Evolutionary conservation across 2,797 vertebrate species (phyloP).

Genomic region (Premnoplex brunnescens): DNA sequence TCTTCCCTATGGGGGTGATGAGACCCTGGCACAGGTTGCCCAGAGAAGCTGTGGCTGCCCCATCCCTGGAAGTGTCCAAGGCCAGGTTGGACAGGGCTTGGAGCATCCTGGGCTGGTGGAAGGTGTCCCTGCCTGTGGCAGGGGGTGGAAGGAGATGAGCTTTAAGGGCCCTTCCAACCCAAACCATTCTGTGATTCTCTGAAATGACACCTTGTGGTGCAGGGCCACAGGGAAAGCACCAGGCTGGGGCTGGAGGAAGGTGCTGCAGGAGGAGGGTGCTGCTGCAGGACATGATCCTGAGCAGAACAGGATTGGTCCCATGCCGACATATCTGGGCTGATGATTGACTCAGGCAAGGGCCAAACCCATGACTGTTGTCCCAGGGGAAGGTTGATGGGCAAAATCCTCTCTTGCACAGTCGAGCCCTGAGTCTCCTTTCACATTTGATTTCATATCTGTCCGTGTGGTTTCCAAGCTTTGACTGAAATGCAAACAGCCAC

Average conservation of each 20-base stretch:
- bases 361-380: not conserved
- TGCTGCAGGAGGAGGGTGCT: not conserved
- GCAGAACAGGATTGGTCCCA: not conserved
- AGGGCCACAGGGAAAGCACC: fast-evolving
- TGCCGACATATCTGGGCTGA: not conserved
- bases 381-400: not conserved
- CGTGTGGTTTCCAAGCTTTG: not conserved
- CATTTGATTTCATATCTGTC: not conserved
- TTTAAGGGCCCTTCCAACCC: not conserved
- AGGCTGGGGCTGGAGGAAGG: not conserved
- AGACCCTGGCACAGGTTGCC: not conserved
- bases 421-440: not conserved
- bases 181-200: not conserved
- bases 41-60: not conserved
- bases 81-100: fast-evolving
- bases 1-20: fast-evolving
- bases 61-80: not conserved
- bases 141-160: not conserved
- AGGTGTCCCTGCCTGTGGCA: not conserved
- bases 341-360: not conserved
- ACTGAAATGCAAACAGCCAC: not conserved
- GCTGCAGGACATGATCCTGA: not conserved
- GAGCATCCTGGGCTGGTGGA: fast-evolving
- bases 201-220: not conserved
- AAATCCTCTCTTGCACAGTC: not conserved